A percentile compares a stretch with the other conserved stretches of the same genome.
These are phyloP conservation scores for Drosophila lowei DNA, from an alignment of 1,140 invertebrate genomes.

Conservation along the genomic window DNA sequence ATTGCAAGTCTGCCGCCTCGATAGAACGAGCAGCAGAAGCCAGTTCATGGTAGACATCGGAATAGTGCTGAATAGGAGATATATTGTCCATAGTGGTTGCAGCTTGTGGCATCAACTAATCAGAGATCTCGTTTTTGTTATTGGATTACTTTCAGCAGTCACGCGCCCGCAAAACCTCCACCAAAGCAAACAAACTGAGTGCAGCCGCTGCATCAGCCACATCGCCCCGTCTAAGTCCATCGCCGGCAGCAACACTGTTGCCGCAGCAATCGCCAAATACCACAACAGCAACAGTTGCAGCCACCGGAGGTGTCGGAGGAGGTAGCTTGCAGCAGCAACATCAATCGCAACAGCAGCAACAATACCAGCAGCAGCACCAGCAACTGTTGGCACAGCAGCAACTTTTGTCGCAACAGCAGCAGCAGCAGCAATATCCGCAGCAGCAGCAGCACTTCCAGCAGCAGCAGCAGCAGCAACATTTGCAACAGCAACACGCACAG, in stretches of 20 bases:
- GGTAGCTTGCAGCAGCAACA: conserved; percentile 52
- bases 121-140: conserved; percentile 17
- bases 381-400: conserved; percentile 56
- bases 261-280: conserved; percentile 83
- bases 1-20: conserved; percentile 14
- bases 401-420: conserved; percentile 55
- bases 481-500: conserved; percentile 52
- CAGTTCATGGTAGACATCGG: neutral
- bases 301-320: conserved; percentile 35
- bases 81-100: neutral
- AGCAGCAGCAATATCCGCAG: conserved; percentile 60
- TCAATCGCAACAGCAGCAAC: conserved; percentile 56
- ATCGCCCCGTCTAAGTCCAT: conserved; percentile 82
- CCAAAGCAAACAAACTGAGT: conserved; percentile 80
- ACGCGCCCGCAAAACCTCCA: conserved; percentile 79
- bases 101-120: conserved; percentile 22
- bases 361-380: conserved; percentile 59
- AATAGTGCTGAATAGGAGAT: no score
- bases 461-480: conserved; percentile 54
- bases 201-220: conserved; percentile 73
- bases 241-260: conserved; percentile 73
- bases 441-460: conserved; percentile 60
- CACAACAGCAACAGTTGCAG: conserved; percentile 47
- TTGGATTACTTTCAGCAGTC: conserved; percentile 51
- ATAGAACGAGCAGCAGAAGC: conserved; percentile 7